Percentiles rank a stretch among this genome's conserved stretches.
phyloP scores from a whole-genome alignment of 2,113 vertebrate genomes.

The Coptodon bakossiorum region DNA sequence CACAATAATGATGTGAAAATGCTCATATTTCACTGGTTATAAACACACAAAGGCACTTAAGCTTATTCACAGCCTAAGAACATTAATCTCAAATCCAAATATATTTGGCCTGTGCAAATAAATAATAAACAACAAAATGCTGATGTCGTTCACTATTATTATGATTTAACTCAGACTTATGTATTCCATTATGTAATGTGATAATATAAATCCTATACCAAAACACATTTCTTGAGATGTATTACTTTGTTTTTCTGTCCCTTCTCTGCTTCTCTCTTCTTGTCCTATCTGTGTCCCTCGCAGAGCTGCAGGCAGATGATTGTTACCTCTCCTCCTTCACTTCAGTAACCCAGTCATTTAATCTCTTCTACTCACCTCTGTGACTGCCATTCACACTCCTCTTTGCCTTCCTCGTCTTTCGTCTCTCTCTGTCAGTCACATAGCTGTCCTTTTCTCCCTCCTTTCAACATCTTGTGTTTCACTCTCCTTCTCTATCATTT shows the following conservation, averaged over 20 bases:
- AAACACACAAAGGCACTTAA: background rate
- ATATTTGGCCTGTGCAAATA: background rate
- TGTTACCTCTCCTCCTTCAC: background rate
- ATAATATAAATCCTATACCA: background rate
- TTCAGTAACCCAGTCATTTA: constrained; percentile 5
- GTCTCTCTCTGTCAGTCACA: background rate
- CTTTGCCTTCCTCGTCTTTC: background rate
- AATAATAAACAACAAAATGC: background rate
- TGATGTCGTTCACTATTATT: background rate
- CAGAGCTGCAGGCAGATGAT: background rate
- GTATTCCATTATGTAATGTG: background rate
- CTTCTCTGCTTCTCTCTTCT: background rate
- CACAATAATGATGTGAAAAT: background rate
- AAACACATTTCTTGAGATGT: background rate
- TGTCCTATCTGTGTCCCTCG: background rate
- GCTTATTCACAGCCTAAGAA: background rate
- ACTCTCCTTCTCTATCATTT: background rate
- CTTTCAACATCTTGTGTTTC: background rate
- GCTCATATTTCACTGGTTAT: background rate
- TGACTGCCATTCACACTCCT: background rate
- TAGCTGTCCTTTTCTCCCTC: background rate
- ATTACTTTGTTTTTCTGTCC: background rate
- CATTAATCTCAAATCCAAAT: background rate
- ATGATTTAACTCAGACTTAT: background rate
- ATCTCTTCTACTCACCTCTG: background rate